Conservation (phyloP, 2,113 vertebrate genomes). For the Lycocorax pyrrhopterus region DNA sequence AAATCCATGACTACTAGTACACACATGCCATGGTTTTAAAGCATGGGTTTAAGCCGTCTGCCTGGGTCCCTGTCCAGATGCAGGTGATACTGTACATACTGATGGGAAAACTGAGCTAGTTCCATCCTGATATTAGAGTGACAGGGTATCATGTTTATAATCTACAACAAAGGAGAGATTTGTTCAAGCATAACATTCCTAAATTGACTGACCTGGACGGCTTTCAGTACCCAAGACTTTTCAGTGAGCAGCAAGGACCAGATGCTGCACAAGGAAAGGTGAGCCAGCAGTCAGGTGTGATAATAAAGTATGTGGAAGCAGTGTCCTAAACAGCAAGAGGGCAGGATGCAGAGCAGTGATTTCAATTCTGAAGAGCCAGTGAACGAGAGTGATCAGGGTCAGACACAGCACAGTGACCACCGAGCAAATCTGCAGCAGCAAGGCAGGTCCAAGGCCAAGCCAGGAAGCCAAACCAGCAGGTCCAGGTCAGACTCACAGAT, state of each 20-base stretch:
- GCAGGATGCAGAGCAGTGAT: background rate
- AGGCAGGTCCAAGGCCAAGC: background rate
- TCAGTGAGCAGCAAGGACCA: background rate
- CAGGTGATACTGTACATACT: background rate
- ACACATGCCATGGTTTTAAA: rapidly evolving
- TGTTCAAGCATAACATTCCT: background rate
- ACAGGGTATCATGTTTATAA: background rate
- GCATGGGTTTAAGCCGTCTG: background rate
- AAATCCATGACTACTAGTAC: background rate
- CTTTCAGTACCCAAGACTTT: background rate
- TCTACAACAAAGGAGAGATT: background rate
- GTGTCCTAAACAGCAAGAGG: background rate
- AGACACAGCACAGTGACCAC: background rate
- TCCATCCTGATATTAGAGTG: background rate
- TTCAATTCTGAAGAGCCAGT: background rate
- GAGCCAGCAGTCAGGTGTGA: background rate
- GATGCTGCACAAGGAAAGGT: background rate
- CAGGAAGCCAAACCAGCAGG: background rate
- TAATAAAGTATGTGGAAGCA: background rate
- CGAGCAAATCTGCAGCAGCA: background rate
- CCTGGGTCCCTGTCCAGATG: background rate
- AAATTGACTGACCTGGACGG: background rate
- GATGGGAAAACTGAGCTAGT: background rate
- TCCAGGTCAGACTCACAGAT: rapidly evolving
- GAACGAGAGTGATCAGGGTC: background rate